phyloP scores from a whole-genome alignment of 2,113 vertebrate species.

The Anguilla japonica region DNA sequence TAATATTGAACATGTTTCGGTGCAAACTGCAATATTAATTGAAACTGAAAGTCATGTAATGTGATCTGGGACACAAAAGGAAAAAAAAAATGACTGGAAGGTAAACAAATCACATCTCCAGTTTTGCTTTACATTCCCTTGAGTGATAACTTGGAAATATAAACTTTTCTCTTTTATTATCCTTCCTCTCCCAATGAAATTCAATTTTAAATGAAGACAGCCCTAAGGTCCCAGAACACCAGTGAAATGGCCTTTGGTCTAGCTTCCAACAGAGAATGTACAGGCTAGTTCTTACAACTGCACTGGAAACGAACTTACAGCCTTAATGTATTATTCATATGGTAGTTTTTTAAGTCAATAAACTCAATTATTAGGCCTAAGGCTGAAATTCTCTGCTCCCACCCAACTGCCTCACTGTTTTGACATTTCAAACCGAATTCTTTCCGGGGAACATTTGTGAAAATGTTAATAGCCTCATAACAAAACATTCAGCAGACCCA shows the following conservation, averaged over 20 bases:
- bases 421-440: not conserved
- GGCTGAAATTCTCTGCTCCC: not conserved
- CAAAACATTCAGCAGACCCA: not conserved
- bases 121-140: not conserved
- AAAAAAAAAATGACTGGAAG: not conserved
- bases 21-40: slow-evolving; percentile 8
- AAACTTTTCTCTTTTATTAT: not conserved
- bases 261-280: not conserved
- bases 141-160: slow-evolving; percentile 7
- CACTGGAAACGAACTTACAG: slow-evolving; percentile 15
- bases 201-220: slow-evolving; percentile 8
- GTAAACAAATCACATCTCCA: slow-evolving; percentile 1
- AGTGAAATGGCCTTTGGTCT: slow-evolving; percentile 7
- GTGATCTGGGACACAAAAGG: not conserved
- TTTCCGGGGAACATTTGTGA: not conserved
- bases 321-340: slow-evolving; percentile 10
- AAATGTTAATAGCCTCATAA: not conserved
- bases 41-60: slow-evolving; percentile 8
- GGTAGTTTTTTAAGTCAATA: slow-evolving; percentile 26
- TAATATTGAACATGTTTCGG: slow-evolving; percentile 7
- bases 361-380: slow-evolving; percentile 7
- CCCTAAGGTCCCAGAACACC: not conserved
- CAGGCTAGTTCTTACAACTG: not conserved
- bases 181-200: slow-evolving; percentile 18
- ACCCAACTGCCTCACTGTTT: not conserved